Evolutionary conservation across 1,140 invertebrate species (phyloP).

Genomic region (Rhyacophila brunnea): DNA sequence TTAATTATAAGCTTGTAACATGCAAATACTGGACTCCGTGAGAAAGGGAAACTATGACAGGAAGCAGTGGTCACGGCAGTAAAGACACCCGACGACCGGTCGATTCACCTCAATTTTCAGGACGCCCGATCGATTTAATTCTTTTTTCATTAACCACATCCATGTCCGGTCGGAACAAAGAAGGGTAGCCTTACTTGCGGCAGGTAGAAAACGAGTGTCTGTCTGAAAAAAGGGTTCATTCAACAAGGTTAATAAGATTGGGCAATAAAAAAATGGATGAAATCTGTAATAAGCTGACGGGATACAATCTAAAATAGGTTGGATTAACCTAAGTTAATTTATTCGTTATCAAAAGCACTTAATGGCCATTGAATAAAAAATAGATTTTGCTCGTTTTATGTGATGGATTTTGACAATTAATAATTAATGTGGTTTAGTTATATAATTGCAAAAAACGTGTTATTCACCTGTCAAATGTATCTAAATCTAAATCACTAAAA

Average conservation of each 20-base stretch:
- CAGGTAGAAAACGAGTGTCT: conserved; percentile 5
- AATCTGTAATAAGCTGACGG: background rate
- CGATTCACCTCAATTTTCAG: conserved; percentile 22
- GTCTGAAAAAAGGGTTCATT: conserved; percentile 19
- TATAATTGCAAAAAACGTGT: no score
- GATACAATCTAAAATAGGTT: no score
- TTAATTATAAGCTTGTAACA: no score
- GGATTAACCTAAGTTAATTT: no score
- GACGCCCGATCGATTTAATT: conserved; percentile 22
- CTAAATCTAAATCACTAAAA: no score
- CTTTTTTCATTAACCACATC: conserved; percentile 23
- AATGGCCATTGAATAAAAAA: no score
- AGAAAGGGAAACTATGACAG: conserved; percentile 10
- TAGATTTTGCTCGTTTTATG: no score
- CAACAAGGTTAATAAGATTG: conserved; percentile 15
- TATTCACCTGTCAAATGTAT: no score
- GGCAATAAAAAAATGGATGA: conserved; percentile 2
- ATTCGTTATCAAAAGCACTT: no score
- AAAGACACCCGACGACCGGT: conserved; percentile 1
- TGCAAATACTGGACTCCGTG: conserved; percentile 1
- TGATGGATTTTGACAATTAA: no score
- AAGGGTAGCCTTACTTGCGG: background rate
- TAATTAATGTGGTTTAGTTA: no score
- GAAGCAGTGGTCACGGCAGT: conserved; percentile 8
- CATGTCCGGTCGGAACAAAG: conserved; percentile 25